These are phyloP conservation scores for Drepanosiphum platanoidis DNA, from an alignment of 2,888 invertebrate genomes.

Conservation along the genomic window DNA sequence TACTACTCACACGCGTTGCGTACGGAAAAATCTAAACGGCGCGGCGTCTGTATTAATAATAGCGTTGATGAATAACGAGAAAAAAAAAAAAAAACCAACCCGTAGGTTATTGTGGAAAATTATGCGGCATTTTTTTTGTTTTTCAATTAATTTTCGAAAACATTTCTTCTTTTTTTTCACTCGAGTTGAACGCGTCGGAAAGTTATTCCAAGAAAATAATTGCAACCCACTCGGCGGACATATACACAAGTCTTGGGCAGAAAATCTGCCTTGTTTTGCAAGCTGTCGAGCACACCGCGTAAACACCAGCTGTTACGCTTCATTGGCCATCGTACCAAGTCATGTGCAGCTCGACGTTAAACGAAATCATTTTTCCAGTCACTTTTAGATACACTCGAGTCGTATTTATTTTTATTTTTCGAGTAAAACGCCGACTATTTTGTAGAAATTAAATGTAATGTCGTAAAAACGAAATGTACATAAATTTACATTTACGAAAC, in stretches of 20 bases:
- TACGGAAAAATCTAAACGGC: too few species aligned
- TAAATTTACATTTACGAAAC: neutral
- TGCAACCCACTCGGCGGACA: neutral
- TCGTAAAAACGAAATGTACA: neutral
- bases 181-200: neutral
- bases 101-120: too few species aligned
- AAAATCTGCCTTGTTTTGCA: conserved; percentile 3
- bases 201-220: neutral
- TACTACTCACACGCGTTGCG: too few species aligned
- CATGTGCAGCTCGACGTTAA: neutral
- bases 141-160: too few species aligned
- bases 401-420: neutral
- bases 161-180: too few species aligned
- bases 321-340: neutral
- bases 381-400: neutral
- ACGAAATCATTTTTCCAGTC: neutral
- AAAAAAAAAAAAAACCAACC: too few species aligned
- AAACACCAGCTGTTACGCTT: neutral
- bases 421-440: neutral
- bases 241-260: neutral
- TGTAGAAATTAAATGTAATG: neutral
- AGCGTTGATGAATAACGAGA: too few species aligned
- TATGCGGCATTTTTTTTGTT: too few species aligned
- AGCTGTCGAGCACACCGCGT: neutral
- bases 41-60: too few species aligned